Percentiles rank a stretch among this genome's conserved stretches.
Evolutionary conservation across 2,888 invertebrate species (phyloP).

Genomic region (Plagodis pulveraria): DNA sequence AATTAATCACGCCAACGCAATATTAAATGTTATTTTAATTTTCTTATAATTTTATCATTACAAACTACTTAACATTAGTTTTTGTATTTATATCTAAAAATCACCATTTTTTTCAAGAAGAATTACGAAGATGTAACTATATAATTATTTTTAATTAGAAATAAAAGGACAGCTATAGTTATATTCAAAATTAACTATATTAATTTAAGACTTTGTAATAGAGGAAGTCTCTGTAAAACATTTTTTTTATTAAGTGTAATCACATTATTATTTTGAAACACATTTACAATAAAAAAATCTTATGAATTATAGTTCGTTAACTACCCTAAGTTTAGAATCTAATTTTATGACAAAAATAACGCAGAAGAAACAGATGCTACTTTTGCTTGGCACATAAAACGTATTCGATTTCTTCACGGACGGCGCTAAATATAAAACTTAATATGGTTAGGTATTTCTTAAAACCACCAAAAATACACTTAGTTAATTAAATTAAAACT

Average conservation of each 20-base stretch:
- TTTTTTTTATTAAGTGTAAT: no score
- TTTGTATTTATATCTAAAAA: conserved; percentile 7
- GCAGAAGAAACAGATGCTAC: conserved; percentile 10
- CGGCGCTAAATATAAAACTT: conserved; percentile 69
- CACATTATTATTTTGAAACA: no score
- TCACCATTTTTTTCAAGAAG: conserved; percentile 16
- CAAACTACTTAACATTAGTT: conserved; percentile 16
- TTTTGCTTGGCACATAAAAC: conserved; percentile 70
- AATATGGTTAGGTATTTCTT: conserved; percentile 16
- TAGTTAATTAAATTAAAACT: no score
- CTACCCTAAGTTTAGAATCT: no score
- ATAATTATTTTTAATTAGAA: neutral
- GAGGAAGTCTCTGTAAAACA: no score
- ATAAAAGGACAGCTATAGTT: neutral
- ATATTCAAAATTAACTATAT: no score
- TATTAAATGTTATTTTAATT: conserved; percentile 43
- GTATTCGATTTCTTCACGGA: conserved; percentile 67
- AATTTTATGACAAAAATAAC: no score
- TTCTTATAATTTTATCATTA: conserved; percentile 29
- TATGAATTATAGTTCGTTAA: no score
- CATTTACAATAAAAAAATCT: no score
- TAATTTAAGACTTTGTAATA: no score
- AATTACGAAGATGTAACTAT: conserved; percentile 19
- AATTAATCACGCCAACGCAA: conserved; percentile 59
- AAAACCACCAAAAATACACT: conserved; percentile 2